These are phyloP conservation scores for Drosophila ambigua DNA, from an alignment of 1,140 invertebrate species.

Conservation along the genomic window DNA sequence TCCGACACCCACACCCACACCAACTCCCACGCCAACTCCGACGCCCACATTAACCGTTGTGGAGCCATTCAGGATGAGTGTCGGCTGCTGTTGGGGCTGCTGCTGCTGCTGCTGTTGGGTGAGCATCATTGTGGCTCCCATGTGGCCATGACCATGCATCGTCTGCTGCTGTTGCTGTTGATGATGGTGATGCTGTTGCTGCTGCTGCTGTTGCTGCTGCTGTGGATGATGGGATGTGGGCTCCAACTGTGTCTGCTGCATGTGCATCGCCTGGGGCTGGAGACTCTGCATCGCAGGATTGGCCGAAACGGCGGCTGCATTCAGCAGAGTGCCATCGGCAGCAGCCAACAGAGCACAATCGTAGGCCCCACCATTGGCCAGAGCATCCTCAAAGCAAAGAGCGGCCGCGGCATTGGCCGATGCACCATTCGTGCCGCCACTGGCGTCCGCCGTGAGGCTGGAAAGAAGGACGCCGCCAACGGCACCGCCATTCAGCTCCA, in stretches of 20 bases:
- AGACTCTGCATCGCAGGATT: constrained; percentile 51
- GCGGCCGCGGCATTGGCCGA: constrained; percentile 24
- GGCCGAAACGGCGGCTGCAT: constrained; percentile 43
- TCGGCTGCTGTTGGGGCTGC: constrained; percentile 43
- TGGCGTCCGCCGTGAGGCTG: constrained; percentile 41
- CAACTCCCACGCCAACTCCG: constrained; percentile 20
- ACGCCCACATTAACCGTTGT: constrained; percentile 41
- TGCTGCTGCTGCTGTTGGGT: constrained; percentile 45
- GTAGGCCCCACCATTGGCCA: constrained; percentile 53
- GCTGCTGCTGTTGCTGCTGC: constrained; percentile 47
- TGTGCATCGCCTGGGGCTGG: constrained; percentile 63
- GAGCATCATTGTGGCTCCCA: constrained; percentile 57
- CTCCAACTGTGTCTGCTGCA: constrained; percentile 54
- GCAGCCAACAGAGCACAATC: constrained; percentile 73
- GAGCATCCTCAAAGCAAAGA: constrained; percentile 62
- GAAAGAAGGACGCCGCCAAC: constrained; percentile 65
- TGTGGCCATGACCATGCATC: constrained; percentile 59
- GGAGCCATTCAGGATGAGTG: constrained; percentile 68
- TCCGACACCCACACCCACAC: constrained; percentile 35
- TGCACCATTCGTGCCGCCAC: constrained; percentile 11
- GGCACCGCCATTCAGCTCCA: constrained; percentile 73
- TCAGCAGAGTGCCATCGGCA: constrained; percentile 57
- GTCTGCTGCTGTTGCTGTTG: constrained; percentile 44
- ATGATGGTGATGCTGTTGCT: constrained; percentile 10
- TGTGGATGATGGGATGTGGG: constrained; percentile 47